Evolutionary conservation across 2,797 vertebrate species (phyloP), one percentile per base, ranked within the genome.

Genomic region (Ibycter americanus): DNA sequence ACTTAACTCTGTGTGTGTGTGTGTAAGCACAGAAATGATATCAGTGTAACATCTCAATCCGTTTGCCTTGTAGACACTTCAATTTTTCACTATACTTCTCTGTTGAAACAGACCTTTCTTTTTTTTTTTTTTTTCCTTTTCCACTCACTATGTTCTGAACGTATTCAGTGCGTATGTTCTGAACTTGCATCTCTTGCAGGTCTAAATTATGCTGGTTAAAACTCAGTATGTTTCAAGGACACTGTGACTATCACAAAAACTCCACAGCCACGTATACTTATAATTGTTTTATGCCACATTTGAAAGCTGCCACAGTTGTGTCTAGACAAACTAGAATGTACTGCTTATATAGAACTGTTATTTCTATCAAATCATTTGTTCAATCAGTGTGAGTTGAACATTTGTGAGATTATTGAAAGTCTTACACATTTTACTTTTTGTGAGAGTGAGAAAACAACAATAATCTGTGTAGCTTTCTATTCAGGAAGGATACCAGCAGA

Each of bases 201-300:
- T 94, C 72, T 95, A 10, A 96, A 89, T 38, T 87, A 94, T 88
- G 82, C 87, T 93, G 85, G 78, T 95, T 95, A 49, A 89, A 96
- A 95, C 85, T 86, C 66, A 83, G 38, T 65, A 13, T 68, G 62
- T 95, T 93, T 88, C 68, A 97, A 97, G 93, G 90, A 93, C 94
- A 96, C 95, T 96, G 96, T 96, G 87, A 92, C 52, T 93, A 73
- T 95, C 95, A 87, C 89, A 92, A 93, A 96, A 93, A 62, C 65
- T 63, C 89, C 96, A 90, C 51, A 88, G 59, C 95, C 87, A 72
- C 79, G 54, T 62, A 94, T 54, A 93, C 27, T 89, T 82, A 34
- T 62, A 89, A 79, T 90, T 54, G 44, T 63, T 87, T 96, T 95
- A 82, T 83, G 87, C 77, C 73, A 23, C 10, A 7, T 59, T 83